These are phyloP conservation scores for Chauna torquata DNA, from an alignment of 2,113 vertebrate species.

Conservation along the genomic window DNA sequence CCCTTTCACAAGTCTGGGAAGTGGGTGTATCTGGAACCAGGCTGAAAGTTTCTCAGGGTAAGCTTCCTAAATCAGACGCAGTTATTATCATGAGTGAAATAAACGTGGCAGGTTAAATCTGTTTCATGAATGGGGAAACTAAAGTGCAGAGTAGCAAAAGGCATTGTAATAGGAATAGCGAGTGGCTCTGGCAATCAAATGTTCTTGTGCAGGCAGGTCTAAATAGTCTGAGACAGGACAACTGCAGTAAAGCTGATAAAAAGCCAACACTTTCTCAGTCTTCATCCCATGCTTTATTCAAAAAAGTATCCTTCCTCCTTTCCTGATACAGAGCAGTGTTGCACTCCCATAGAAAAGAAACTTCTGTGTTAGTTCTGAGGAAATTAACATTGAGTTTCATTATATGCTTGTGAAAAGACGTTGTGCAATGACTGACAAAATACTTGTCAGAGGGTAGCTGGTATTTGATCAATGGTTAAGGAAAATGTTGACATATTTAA, in stretches of 20 bases:
- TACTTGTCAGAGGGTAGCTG: neutral
- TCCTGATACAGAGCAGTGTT: neutral
- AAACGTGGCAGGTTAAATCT: neutral
- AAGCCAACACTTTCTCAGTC: neutral
- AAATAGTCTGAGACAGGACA: neutral
- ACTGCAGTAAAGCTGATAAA: neutral
- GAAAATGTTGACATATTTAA: neutral
- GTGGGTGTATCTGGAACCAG: neutral
- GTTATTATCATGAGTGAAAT: neutral
- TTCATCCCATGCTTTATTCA: neutral
- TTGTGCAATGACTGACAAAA: neutral
- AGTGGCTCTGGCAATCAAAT: neutral
- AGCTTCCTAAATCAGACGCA: neutral
- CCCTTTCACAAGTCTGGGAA: neutral
- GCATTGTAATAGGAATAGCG: neutral
- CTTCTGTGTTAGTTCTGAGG: neutral
- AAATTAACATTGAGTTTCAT: neutral
- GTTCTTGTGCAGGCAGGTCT: neutral
- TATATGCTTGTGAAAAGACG: neutral
- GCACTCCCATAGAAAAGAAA: neutral
- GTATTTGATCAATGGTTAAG: neutral
- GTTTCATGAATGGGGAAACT: neutral
- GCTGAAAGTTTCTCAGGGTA: neutral
- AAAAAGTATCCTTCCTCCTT: constrained; percentile 7
- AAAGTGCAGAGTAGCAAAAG: neutral